These are phyloP conservation scores for Drosophila setifemur DNA, from an alignment of 1,140 invertebrate genomes.

Conservation along the genomic window DNA sequence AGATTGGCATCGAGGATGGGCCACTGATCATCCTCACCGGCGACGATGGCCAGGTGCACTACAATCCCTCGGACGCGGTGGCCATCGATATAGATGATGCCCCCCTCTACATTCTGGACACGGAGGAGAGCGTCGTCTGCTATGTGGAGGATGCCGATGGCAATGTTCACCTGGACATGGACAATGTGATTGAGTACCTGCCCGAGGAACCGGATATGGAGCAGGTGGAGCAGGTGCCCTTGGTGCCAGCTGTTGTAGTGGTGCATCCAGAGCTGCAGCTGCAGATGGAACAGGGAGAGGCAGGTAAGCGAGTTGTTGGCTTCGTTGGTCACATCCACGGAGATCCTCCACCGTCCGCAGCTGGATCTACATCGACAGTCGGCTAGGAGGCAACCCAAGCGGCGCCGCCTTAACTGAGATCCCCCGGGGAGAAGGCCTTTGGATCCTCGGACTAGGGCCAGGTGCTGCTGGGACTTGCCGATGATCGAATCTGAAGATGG, in stretches of 20 bases:
- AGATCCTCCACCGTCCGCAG: too few species aligned
- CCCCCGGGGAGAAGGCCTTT: too few species aligned
- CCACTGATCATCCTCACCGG: conserved; percentile 3
- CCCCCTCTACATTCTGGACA: not conserved
- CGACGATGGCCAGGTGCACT: not conserved
- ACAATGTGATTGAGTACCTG: not conserved
- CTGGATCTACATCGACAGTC: too few species aligned
- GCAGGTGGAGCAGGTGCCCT: not conserved
- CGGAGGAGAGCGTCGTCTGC: not conserved
- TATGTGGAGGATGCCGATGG: not conserved
- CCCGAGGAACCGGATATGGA: not conserved
- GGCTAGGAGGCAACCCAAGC: too few species aligned
- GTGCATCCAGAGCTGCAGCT: not conserved
- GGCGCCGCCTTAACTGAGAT: too few species aligned
- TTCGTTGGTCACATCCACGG: too few species aligned
- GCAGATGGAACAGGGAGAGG: too few species aligned
- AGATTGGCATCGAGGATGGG: conserved; percentile 13
- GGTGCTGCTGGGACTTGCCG: too few species aligned
- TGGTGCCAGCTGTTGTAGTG: too few species aligned
- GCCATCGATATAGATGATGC: not conserved
- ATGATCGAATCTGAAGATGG: too few species aligned
- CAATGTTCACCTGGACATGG: not conserved
- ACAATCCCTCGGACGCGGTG: conserved; percentile 7
- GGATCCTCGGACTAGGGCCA: too few species aligned
- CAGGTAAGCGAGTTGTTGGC: too few species aligned